A percentile compares a stretch with the other conserved stretches of the same genome.
Evolutionary conservation across 2,113 vertebrate species (phyloP).

Genomic region (Malaclemys terrapin): DNA sequence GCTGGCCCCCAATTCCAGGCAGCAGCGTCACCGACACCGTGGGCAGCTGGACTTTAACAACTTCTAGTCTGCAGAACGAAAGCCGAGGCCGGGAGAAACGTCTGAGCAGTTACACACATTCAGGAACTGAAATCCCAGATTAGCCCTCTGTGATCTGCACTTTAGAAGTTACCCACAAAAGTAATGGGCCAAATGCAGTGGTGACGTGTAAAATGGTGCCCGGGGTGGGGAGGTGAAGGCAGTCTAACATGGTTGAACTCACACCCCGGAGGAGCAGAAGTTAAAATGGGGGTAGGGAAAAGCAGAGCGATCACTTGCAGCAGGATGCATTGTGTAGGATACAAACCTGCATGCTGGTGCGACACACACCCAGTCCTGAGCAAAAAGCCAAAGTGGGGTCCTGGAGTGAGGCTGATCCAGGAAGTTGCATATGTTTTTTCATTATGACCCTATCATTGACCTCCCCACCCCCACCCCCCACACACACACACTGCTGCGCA

Average conservation of each 20-base stretch:
- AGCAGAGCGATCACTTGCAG: too few species aligned
- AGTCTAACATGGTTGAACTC: too few species aligned
- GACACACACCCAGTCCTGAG: background rate
- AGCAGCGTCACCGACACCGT: background rate
- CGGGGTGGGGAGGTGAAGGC: too few species aligned
- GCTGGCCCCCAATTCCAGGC: background rate
- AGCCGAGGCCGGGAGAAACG: background rate
- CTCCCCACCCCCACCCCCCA: background rate
- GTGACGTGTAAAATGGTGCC: too few species aligned
- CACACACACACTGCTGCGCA: background rate
- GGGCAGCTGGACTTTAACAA: background rate
- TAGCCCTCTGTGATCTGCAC: too few species aligned
- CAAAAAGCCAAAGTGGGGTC: background rate
- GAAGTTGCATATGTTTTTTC: too few species aligned
- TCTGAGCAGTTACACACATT: background rate
- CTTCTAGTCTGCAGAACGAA: constrained; percentile 45
- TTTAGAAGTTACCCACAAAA: too few species aligned
- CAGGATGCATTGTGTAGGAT: too few species aligned
- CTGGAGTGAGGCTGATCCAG: too few species aligned
- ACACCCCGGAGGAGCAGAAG: too few species aligned
- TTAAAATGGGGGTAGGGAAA: too few species aligned
- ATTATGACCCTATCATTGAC: background rate
- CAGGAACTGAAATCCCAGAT: background rate
- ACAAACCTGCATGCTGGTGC: background rate
- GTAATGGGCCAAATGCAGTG: too few species aligned